phyloP scores from a whole-genome alignment of 2,113 vertebrate species.

The Cygnus buccinator region DNA sequence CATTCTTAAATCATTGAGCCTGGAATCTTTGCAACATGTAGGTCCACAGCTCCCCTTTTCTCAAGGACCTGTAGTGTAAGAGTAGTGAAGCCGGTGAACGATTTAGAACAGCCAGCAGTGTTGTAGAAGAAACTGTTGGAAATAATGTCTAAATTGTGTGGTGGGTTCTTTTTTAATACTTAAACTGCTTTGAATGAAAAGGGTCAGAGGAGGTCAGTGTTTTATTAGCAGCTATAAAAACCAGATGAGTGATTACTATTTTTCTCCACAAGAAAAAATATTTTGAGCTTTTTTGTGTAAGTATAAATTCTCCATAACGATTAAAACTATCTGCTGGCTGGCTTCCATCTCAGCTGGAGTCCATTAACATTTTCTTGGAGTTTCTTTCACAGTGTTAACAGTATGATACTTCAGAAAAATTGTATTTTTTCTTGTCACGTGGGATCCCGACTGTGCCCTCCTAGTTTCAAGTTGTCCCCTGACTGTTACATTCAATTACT shows the following conservation, averaged over 20 bases:
- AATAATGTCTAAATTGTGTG: not conserved
- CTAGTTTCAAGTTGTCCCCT: not conserved
- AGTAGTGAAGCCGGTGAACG: not conserved
- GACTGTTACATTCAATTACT: not conserved
- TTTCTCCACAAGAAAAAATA: not conserved
- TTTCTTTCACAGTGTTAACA: not conserved
- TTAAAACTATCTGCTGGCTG: not conserved
- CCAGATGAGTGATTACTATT: not conserved
- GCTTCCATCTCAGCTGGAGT: not conserved
- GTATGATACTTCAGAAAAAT: not conserved
- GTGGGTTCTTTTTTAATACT: not conserved
- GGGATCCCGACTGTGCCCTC: not conserved
- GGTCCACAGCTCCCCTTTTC: not conserved
- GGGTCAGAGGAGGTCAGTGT: not conserved
- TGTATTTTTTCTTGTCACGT: not conserved
- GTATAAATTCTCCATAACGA: not conserved
- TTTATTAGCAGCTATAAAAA: constrained; percentile 6
- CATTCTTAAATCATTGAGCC: not conserved
- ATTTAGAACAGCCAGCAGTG: not conserved
- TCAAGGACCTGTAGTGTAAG: not conserved
- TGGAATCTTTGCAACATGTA: not conserved
- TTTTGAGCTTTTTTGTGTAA: not conserved
- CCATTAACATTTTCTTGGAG: not conserved
- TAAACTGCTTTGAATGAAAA: not conserved
- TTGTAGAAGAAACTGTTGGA: not conserved